A percentile compares a stretch with the other conserved stretches of the same genome.
Conservation (phyloP, 2,113 vertebrate genomes). For the Phalacrocorax brasilianus region DNA sequence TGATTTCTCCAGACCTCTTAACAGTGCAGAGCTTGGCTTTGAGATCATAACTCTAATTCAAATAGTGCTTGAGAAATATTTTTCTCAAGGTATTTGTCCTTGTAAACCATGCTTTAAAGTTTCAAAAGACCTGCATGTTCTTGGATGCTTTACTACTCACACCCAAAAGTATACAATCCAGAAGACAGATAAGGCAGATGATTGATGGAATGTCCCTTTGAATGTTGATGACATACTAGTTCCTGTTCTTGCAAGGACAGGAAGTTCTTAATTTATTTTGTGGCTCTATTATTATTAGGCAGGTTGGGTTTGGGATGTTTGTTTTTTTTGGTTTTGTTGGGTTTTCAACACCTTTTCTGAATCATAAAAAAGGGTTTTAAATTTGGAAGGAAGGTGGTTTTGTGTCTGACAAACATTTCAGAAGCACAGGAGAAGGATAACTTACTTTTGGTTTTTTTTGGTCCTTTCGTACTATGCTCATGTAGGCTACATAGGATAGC, state of each 20-base stretch:
- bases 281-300: neutral
- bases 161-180: neutral
- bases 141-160: neutral
- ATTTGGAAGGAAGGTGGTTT: neutral
- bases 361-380: neutral
- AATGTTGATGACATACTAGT: neutral
- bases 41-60: neutral
- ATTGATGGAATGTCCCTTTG: neutral
- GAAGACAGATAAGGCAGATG: constrained; percentile 2
- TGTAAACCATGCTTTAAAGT: neutral
- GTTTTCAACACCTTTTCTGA: too few species aligned
- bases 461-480: neutral
- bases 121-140: neutral
- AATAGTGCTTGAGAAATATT: neutral
- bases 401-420: neutral
- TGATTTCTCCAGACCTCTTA: neutral
- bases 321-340: too few species aligned
- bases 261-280: neutral
- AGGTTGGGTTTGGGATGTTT: too few species aligned
- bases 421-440: neutral
- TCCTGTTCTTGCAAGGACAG: neutral
- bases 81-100: neutral
- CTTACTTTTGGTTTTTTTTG: neutral
- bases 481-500: neutral
- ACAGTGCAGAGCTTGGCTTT: neutral